Evolutionary conservation across 2,113 vertebrate genomes (phyloP).

Genomic region (Proterorhinus semilunaris): DNA sequence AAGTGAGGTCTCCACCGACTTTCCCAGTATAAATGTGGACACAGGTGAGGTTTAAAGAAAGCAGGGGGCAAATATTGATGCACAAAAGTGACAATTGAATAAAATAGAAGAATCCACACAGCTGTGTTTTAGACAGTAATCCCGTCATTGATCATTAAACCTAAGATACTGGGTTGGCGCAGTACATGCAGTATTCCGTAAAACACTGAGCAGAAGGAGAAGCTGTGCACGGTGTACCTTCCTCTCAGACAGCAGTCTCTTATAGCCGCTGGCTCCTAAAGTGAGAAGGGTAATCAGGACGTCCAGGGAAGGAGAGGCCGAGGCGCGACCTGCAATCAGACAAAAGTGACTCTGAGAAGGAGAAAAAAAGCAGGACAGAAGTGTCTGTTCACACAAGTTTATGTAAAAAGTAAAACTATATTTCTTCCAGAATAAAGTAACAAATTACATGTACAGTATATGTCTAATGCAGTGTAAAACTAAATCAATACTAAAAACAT

Average conservation of each 20-base stretch:
- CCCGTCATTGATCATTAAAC: background rate
- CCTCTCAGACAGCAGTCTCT: conserved; percentile 87
- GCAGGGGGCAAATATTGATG: no score
- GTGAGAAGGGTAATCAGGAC: conserved; percentile 93
- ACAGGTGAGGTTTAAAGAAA: no score
- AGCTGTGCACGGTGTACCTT: conserved; percentile 77
- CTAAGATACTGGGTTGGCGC: background rate
- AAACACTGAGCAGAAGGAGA: background rate
- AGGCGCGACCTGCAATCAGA: conserved; percentile 85
- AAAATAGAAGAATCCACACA: background rate
- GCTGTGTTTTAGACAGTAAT: conserved; percentile 20
- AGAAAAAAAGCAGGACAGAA: background rate
- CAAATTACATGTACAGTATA: no score
- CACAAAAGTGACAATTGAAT: no score
- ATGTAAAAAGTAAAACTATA: no score
- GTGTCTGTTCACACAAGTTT: background rate
- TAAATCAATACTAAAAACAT: no score
- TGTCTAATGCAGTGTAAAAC: no score
- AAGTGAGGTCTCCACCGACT: no score
- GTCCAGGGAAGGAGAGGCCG: conserved; percentile 92
- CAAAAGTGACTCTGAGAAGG: conserved; percentile 1
- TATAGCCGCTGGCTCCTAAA: conserved; percentile 90
- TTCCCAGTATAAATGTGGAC: conserved; percentile 14
- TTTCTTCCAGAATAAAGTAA: no score
- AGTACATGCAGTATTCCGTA: background rate